phyloP scores from a whole-genome alignment of 2,113 vertebrate species.

The Actinemys pallida region DNA sequence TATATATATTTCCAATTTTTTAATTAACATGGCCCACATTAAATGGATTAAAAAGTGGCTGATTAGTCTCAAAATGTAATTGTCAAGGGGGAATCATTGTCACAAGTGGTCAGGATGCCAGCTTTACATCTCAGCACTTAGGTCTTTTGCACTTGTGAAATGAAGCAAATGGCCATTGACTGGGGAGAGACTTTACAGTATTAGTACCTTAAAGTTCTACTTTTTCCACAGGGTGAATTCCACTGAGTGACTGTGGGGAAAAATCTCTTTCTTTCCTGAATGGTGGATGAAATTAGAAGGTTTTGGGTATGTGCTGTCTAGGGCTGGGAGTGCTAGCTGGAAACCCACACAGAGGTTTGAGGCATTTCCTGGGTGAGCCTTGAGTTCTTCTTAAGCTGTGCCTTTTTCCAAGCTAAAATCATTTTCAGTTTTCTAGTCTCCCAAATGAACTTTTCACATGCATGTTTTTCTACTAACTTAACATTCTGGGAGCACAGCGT shows the following conservation, averaged over 20 bases:
- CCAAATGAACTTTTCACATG: not conserved
- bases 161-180: not conserved
- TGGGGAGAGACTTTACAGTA: not conserved
- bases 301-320: not conserved
- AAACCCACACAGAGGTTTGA: not conserved
- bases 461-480: not conserved
- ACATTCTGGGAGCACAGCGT: slow-evolving; percentile 19
- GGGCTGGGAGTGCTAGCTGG: not conserved
- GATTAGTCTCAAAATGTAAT: not conserved
- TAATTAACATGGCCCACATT: not conserved
- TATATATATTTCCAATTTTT: not conserved
- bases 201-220: fast-evolving
- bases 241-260: not conserved
- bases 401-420: not conserved
- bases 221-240: not conserved
- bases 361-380: not conserved
- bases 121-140: not conserved
- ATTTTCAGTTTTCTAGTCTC: not conserved
- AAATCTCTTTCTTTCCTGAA: not conserved
- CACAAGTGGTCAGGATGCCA: not conserved
- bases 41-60: not conserved
- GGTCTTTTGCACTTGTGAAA: not conserved
- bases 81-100: not conserved
- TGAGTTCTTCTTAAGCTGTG: fast-evolving
- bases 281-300: not conserved